Evolutionary conservation across 2,113 vertebrate species (phyloP), one percentile per base, ranked within the genome.

Genomic region (Recurvirostra avosetta): DNA sequence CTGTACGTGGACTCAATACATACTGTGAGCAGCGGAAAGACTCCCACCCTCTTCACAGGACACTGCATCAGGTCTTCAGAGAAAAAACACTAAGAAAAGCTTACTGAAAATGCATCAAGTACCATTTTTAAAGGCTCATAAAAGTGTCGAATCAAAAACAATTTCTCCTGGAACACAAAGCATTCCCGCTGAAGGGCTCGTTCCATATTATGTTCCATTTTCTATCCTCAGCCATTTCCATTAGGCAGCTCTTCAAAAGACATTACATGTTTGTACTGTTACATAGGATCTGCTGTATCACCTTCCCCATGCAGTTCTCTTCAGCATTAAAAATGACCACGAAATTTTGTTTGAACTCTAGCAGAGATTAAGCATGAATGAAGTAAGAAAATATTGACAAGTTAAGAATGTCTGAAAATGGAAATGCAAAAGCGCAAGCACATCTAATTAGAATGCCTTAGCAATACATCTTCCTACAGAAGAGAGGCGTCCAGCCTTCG

Each of bases 131-230:
- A 95, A 97, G 93, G 86, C 89, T 95, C 91, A 70, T 95, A 92
- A 97, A 97, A 96, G 76, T 97, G 89, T 96, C 97, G 96, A 96
- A 96, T 96, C 95, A 95, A 97, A 97, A 95, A 5, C 91, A 95
- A 94, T 95, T 95, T 97, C 79, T 91, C 94, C 89, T 73, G 80
- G 91, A 84, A 92, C 83, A 96, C 89, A 97, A 95, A 92, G 92
- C 94, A 89, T 94, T 94, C 94, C 92, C 5, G 53, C 96, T 95
- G 80, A 94, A 91, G 92, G 94, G 86, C 91, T 96, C 86, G 78
- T 92, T 94, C 96, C 84, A 47, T 89, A 94, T 92, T 94, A 94
- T 88, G 88, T 92, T 95, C 94, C 86, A 95, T 91, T 97, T 97
- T 97, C 94, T 97, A 90, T 43, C 86, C 89, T 87, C 61, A 91